phyloP scores from a whole-genome alignment of 1,140 invertebrate genomes.

The Trichonephila clavipes region DNA sequence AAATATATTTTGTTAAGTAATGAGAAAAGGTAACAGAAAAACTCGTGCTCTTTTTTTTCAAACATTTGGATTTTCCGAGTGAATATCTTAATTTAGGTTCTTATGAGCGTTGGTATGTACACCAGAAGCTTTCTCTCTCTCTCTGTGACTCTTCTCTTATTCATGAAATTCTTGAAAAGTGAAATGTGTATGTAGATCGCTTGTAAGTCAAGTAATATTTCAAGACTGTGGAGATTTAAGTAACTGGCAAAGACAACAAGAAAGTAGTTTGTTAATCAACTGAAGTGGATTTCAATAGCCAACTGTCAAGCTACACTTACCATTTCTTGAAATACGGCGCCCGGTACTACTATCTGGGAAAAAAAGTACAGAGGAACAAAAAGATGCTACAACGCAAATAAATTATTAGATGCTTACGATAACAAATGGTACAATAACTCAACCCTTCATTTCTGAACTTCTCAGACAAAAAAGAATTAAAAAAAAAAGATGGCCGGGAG shows the following conservation, averaged over 20 bases:
- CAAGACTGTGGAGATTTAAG: slow-evolving; percentile 3
- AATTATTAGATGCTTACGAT: slow-evolving; percentile 3
- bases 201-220: slow-evolving; percentile 4
- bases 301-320: slow-evolving; percentile 17
- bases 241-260: background rate
- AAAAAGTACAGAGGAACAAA: background rate
- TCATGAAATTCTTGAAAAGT: background rate
- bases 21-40: background rate
- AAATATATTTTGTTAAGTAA: background rate
- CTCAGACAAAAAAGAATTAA: background rate
- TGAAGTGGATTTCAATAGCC: slow-evolving; percentile 24
- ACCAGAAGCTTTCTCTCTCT: too few relatives aligned
- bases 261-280: slow-evolving; percentile 31
- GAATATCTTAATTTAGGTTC: background rate
- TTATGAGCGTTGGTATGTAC: background rate
- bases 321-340: background rate
- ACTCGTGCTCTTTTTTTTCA: background rate
- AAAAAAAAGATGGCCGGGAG: background rate
- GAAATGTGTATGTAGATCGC: background rate
- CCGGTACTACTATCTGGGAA: background rate
- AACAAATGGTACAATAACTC: slow-evolving; percentile 15
- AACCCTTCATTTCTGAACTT: background rate
- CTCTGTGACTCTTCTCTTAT: background rate
- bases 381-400: background rate
- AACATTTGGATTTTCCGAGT: background rate